Base-by-base conservation (phyloP, 2,113 vertebrate species). In the Callipepla californica region DNA sequence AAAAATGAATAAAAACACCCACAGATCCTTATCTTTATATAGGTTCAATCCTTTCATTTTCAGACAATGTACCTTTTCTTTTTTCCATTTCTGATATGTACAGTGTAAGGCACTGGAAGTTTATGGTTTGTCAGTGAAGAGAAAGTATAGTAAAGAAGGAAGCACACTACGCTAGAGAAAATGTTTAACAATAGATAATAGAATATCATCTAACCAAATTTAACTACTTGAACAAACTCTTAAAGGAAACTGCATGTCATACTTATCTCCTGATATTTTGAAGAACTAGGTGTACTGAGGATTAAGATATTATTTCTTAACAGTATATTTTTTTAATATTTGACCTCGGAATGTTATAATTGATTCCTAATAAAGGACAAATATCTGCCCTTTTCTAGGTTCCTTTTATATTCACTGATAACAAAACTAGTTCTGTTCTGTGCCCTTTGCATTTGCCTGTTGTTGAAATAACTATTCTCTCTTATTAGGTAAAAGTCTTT, bases 301-400 rank as follows among this genome's bases (percentile, higher is more conserved):
- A 62, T 94, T 89, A 95, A 92, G 91, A 73, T 68, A 40, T 78
- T 81, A 72, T 42, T 57, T 89, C 48, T 89, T 85, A 87, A 55
- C n/a, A 16, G 5, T 26, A 4, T 72, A 25, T 61, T 61, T 87
- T 94, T 91, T 58, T 25, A 89, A 62, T 32, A 91, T 82, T 76
- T 76, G 87, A 89, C 81, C 58, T 69, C 38, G 79, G 61, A n/a
- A 53, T 30, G 58, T 53, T 94, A 81, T 81, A 62, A 74, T 89
- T 15, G 36, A 92, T 62, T 58, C 34, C 10, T 51, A n/a, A 89
- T 8, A 38, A 57, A 94, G 40, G 12, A 91, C 58, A 73, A 94
- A 19, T 2, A 13, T 18, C 15, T 63, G 11, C 45, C 16, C 4
- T 79, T 89, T 80, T 72, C 7, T 32, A 90, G 13, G 7, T 84